These are phyloP conservation scores for Neoarius graeffei DNA, from an alignment of 2,113 vertebrate genomes.

Conservation along the genomic window DNA sequence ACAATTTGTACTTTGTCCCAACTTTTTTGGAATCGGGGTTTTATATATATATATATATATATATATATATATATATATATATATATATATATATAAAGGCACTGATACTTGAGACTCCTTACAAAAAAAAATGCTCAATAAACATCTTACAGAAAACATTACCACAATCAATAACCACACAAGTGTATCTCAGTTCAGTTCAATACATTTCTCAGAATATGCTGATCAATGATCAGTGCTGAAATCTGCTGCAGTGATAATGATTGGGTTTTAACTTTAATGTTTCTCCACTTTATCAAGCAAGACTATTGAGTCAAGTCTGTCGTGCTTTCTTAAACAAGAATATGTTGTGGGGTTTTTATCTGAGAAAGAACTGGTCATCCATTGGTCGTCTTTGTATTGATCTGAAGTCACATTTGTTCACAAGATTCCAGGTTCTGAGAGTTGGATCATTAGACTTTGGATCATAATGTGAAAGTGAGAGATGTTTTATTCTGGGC, in stretches of 20 bases:
- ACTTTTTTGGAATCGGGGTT: no score
- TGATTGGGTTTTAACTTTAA: not conserved
- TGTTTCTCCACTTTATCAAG: not conserved
- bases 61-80: no score
- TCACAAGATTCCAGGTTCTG: not conserved
- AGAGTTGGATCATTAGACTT: not conserved
- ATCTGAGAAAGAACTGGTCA: not conserved
- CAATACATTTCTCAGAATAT: not conserved
- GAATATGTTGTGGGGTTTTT: not conserved
- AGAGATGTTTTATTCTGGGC: not conserved
- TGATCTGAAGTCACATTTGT: not conserved
- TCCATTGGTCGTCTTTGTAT: not conserved
- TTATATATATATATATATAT: no score
- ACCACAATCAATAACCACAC: no score
- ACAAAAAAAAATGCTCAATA: no score
- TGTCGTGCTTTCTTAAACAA: not conserved
- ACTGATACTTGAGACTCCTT: not conserved
- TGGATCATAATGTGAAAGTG: not conserved
- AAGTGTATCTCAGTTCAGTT: no score
- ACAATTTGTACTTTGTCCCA: no score
- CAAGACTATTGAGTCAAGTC: not conserved
- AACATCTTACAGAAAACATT: no score
- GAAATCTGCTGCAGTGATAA: not conserved
- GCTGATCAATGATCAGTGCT: not conserved
- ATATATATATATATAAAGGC: no score